Evolutionary conservation across 2,888 invertebrate genomes (phyloP).

Genomic region (Drosophila neotestacea): DNA sequence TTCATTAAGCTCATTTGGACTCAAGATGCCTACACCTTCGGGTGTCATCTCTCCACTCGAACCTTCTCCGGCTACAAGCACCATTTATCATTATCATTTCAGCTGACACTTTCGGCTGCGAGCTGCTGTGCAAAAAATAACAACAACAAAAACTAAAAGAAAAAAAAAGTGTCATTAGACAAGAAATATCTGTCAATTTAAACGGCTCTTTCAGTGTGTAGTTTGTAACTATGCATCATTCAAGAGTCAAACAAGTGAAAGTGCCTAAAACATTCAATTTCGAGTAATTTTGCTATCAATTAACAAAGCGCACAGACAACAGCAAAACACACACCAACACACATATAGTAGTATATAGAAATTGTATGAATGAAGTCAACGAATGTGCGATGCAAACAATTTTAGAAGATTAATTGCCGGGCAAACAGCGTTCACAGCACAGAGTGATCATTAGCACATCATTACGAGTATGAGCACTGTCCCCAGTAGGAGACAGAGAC

Average conservation of each 20-base stretch:
- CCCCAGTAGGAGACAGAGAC: conserved; percentile 6
- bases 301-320: conserved; percentile 60
- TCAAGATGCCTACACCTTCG: conserved; percentile 8
- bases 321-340: background rate
- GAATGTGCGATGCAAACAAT: conserved; percentile 34
- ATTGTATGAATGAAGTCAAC: conserved; percentile 25
- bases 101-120: conserved; percentile 48
- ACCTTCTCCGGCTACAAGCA: conserved; percentile 33
- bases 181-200: conserved; percentile 59
- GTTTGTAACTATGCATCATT: conserved; percentile 42
- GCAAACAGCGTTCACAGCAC: conserved; percentile 40
- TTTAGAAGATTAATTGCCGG: conserved; percentile 69
- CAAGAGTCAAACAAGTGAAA: conserved; percentile 65
- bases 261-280: conserved; percentile 75
- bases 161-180: conserved; percentile 48
- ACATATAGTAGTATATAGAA: conserved; percentile 1
- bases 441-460: conserved; percentile 74
- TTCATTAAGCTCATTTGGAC: conserved; percentile 18
- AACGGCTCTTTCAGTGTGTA: conserved; percentile 49
- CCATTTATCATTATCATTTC: conserved; percentile 53
- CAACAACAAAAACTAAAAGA: conserved; percentile 4
- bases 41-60: conserved; percentile 2
- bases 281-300: conserved; percentile 78
- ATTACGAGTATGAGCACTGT: conserved; percentile 53
- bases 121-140: conserved; percentile 36